These are phyloP conservation scores for Toxotes jaculatrix DNA, from an alignment of 2,113 vertebrate species.

Conservation along the genomic window DNA sequence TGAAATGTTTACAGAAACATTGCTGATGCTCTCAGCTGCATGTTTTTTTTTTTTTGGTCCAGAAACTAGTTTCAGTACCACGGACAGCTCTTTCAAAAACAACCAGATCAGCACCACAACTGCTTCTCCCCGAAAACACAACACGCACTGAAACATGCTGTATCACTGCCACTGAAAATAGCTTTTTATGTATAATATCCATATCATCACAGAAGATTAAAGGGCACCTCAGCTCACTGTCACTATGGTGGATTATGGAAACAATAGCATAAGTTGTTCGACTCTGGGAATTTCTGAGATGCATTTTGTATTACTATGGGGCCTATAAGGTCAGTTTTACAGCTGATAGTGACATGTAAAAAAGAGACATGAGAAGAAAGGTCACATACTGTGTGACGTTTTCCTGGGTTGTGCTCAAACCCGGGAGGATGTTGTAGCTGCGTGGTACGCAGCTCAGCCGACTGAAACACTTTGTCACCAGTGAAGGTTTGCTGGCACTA, in stretches of 20 bases:
- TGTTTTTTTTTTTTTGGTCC: background rate
- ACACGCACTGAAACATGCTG: background rate
- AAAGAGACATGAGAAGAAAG: background rate
- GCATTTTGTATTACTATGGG: background rate
- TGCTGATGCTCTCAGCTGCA: too few species aligned
- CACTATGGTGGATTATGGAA: background rate
- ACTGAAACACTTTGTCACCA: constrained; percentile 21
- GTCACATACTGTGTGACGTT: background rate
- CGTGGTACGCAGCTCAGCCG: background rate
- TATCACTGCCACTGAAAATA: background rate
- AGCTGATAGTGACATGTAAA: background rate
- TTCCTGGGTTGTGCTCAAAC: background rate
- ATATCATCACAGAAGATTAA: background rate
- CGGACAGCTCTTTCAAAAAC: constrained; percentile 64
- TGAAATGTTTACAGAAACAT: background rate
- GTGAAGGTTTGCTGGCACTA: constrained; percentile 12
- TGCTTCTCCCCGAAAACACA: background rate
- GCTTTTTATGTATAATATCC: background rate
- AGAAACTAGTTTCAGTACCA: constrained; percentile 70
- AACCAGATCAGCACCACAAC: background rate
- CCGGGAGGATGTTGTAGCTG: background rate
- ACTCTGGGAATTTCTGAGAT: background rate
- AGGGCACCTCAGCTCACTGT: background rate
- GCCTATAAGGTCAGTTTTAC: background rate
- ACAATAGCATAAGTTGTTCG: background rate